A percentile compares a stretch with the other conserved stretches of the same genome.
Conservation (phyloP, 2,888 invertebrate genomes). For the Phymatocera aterrima region DNA sequence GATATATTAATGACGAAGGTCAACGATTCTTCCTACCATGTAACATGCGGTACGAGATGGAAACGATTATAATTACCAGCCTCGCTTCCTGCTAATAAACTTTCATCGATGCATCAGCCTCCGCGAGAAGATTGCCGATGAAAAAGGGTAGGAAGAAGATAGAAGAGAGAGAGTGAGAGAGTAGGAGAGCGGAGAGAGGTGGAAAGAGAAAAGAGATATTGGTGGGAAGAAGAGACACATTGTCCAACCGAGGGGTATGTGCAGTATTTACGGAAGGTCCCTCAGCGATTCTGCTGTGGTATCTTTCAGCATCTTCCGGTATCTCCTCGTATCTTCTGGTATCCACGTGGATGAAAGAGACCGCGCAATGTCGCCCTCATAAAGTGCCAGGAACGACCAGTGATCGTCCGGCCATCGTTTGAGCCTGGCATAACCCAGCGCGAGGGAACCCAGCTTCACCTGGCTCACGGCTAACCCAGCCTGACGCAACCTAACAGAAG, state of each 20-base stretch:
- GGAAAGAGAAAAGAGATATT: not conserved
- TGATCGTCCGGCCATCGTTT: slow-evolving; percentile 51
- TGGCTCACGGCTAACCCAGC: not conserved
- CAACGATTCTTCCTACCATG: not conserved
- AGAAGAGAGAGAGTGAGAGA: too few species aligned
- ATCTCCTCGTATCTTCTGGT: slow-evolving; percentile 35
- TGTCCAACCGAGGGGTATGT: slow-evolving; percentile 52
- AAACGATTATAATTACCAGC: slow-evolving; percentile 43
- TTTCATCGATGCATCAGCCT: slow-evolving; percentile 40
- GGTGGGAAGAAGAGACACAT: slow-evolving; percentile 17
- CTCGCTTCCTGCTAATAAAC: slow-evolving; percentile 53
- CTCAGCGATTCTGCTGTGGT: slow-evolving; percentile 7
- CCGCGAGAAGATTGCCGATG: not conserved
- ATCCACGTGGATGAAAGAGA: slow-evolving; percentile 62
- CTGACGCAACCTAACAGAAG: not conserved
- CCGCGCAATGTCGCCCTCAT: slow-evolving; percentile 66
- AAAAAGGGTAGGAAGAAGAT: not conserved
- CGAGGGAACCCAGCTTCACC: slow-evolving; percentile 48
- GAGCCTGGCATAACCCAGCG: slow-evolving; percentile 57
- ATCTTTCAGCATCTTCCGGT: slow-evolving; percentile 28
- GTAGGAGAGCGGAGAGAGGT: not conserved
- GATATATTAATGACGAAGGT: not conserved
- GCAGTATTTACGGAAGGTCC: slow-evolving; percentile 57
- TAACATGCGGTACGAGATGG: not conserved
- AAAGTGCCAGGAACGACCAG: slow-evolving; percentile 58